Conservation (phyloP, 2,888 invertebrate species). For the Falcaria lacertinaria region DNA sequence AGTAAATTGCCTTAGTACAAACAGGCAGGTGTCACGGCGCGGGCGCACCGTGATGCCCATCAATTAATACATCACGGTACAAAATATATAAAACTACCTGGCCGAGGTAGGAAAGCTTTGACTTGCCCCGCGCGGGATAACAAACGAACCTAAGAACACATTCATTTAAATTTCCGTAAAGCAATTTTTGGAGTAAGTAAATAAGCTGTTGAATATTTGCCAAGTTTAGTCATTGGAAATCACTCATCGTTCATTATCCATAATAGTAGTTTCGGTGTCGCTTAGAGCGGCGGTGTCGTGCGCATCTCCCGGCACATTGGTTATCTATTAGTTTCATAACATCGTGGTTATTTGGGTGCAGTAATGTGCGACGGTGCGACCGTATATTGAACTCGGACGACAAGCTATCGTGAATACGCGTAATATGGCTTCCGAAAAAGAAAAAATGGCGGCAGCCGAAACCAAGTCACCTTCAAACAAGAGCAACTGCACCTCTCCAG, state of each 20-base stretch:
- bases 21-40: constrained; percentile 29
- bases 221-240: constrained; percentile 55
- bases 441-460: constrained; percentile 72
- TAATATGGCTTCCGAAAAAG: constrained; percentile 70
- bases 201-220: constrained; percentile 60
- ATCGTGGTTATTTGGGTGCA: constrained; percentile 18
- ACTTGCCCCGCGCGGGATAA: background rate
- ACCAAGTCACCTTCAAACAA: constrained; percentile 69
- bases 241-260: constrained; percentile 62
- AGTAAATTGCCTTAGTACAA: constrained; percentile 22
- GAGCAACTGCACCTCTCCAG: constrained; percentile 73
- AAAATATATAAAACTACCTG: constrained; percentile 40
- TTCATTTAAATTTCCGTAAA: background rate
- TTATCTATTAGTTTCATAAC: background rate
- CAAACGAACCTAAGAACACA: background rate
- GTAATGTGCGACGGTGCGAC: constrained; percentile 59
- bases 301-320: constrained; percentile 18
- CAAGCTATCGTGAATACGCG: constrained; percentile 39
- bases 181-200: constrained; percentile 35
- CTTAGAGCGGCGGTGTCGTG: constrained; percentile 52
- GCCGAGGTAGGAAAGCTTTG: background rate
- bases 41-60: constrained; percentile 33
- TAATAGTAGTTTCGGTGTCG: constrained; percentile 39
- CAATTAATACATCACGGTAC: constrained; percentile 50
- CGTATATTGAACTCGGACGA: constrained; percentile 46